Evolutionary conservation across 2,797 vertebrate genomes (phyloP).

Genomic region (Sebastes alutus): DNA sequence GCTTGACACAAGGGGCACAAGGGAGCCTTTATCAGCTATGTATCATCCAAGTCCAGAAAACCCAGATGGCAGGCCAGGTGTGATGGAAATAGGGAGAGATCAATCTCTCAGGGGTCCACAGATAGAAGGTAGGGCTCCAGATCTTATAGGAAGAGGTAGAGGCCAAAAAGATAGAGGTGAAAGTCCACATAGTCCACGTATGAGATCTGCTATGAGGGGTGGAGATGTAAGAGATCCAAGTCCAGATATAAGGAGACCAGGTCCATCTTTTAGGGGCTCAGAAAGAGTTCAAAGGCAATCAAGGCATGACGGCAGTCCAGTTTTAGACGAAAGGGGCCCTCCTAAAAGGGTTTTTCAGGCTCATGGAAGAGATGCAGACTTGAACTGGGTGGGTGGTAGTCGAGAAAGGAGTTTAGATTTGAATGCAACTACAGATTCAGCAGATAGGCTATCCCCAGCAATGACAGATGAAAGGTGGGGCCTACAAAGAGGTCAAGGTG

Average conservation of each 20-base stretch:
- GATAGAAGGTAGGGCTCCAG: constrained; percentile 6
- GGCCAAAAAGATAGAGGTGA: constrained; percentile 10
- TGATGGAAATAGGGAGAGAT: constrained; percentile 3
- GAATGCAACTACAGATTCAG: not conserved
- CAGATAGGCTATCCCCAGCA: not conserved
- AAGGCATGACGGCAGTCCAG: constrained; percentile 22
- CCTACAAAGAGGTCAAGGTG: not conserved
- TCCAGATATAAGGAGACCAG: constrained; percentile 4
- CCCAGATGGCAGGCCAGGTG: not conserved
- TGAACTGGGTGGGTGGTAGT: not conserved
- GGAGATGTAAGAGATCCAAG: constrained; percentile 4
- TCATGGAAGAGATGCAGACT: constrained; percentile 18
- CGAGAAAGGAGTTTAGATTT: constrained; percentile 8
- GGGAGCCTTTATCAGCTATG: not conserved
- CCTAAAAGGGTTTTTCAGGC: constrained; percentile 11
- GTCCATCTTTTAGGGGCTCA: constrained; percentile 10
- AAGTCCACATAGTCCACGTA: constrained; percentile 1
- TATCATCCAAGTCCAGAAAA: constrained; percentile 19
- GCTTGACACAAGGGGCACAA: not conserved
- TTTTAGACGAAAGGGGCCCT: constrained; percentile 5
- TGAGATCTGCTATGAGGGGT: constrained; percentile 7
- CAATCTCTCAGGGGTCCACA: not conserved
- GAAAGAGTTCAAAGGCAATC: constrained; percentile 13
- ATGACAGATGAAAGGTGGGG: not conserved
- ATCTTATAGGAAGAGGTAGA: constrained; percentile 6